Evolutionary conservation across 2,797 vertebrate genomes (phyloP), one percentile per base, ranked within the genome.

Genomic region (Linurgus olivaceus): DNA sequence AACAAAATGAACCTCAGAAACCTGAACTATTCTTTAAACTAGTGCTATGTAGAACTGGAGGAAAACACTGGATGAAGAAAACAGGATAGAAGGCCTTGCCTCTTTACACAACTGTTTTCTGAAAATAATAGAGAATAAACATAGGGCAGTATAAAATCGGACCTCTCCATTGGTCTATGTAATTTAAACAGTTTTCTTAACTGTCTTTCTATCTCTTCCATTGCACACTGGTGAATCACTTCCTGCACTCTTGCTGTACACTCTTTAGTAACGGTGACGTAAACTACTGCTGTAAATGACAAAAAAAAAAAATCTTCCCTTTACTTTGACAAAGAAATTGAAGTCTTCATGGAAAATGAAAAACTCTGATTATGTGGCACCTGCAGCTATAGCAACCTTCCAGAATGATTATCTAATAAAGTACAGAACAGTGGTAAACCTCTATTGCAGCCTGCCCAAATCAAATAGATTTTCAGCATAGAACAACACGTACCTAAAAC

Each of bases 321-420:
- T 57, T 82, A 65, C 75, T 90, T 74, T 7, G 2, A 91, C n/a
- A 76, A 48, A 78, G 40, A 87, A 72, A 33, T 58, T 84, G 65
- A 91, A 90, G 48, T 42, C 45, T 55, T 72, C 38, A 31, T 18
- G 31, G 87, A 78, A 91, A 93, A 90, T 0, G 3, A 93, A 94
- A 74, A 91, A 24, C 38, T 79, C 65, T 55, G 75, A 81, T 59
- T 86, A 62, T 55, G 54, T 2, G 1, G 62, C 48, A 91, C 71
- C 80, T 74, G 90, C 88, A 96, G 59, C 94, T 92, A 96, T 85
- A 66, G 81, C 78, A 95, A 86, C 72, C 68, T 65, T 59, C 89
- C 70, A 86, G 89, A 66, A 75, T 9, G 17, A 83, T 84, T 88
- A 75, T 58, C 73, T 93, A 94, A 83, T 88, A 83, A 87, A 62